Percentiles rank a stretch among this genome's conserved stretches.
Conservation (phyloP, 2,113 vertebrate species). For the Onychorhynchus coronatus region DNA sequence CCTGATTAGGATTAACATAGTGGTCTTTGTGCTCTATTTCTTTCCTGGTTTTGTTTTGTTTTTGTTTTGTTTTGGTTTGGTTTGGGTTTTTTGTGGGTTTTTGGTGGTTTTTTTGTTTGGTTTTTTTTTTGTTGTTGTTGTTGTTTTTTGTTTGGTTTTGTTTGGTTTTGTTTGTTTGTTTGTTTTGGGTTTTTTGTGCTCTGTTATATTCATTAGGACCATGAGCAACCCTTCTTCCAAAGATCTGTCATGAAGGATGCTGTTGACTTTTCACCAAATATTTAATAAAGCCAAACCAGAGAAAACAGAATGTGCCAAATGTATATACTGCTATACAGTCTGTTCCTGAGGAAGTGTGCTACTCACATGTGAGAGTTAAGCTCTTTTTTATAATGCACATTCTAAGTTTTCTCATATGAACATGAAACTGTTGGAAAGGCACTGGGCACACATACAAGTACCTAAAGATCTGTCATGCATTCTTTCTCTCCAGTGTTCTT, state of each 20-base stretch:
- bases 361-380: not conserved
- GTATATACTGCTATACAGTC: not conserved
- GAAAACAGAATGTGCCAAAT: not conserved
- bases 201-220: not conserved
- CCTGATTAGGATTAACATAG: not conserved
- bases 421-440: not conserved
- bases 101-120: accelerated
- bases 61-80: too few relatives aligned
- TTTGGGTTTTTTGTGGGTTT: too few relatives aligned
- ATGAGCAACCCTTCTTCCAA: not conserved
- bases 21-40: not conserved
- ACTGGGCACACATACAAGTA: not conserved
- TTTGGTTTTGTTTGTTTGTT: too few relatives aligned
- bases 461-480: not conserved
- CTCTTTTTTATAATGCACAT: not conserved
- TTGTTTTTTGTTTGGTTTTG: too few relatives aligned
- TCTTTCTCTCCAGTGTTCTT: not conserved
- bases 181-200: accelerated
- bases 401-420: not conserved
- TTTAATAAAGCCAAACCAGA: not conserved
- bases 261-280: not conserved
- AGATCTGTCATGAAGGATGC: not conserved
- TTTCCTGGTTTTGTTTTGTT: accelerated
- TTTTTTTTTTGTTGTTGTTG: too few relatives aligned
- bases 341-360: not conserved